Base-by-base conservation (phyloP, 2,113 vertebrate species). In the Amblyopsis rosae region DNA sequence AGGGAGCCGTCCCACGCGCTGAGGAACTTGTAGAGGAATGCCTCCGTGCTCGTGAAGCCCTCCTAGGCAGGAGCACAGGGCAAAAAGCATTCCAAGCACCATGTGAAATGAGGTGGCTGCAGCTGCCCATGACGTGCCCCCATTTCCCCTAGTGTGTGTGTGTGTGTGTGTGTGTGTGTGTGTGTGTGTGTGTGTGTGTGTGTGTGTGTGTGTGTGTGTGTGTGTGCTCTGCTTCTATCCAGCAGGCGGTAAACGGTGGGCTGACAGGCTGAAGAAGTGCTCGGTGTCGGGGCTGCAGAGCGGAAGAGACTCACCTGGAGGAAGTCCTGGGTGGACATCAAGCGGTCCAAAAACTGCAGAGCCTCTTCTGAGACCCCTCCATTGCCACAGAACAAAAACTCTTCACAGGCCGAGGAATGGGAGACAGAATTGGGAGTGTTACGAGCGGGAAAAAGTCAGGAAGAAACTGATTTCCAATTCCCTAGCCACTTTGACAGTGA, bases 11-110 rank as follows among this genome's bases (percentile, higher is more conserved):
- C 95, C 97, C 96, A 99, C 48, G 95, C 86, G 59, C 87, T 94
- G 62, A 99, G 93, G 67, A 93, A 95, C 81, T 93, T 97, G 64
- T 92, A 96, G 4, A 98, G 86, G 81, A 99, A 99, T 26, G 88
- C 90, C 79, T 98, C 96, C 32, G 92, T 94, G 54, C 94, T 93
- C 76, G 90, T 83, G 89, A 98, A 96, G 0, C 96, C 94, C 77
- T 97, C 96, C 97, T 99, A 80, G 49, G 78, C 53, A 76, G 60
- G 72, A 54, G 26, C 69, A 69, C 82, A 46, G 53, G 19, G 33
- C 73, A 41, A 41, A 59, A 16, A 64, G 4, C 49, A 69, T 26
- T 26, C 26, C 2, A 26, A 26, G 54, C 13, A 66, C 1, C 16
- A 76, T 55, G 50, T 66, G 26, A 77, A 53, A 46, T 50, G 35